Conservation (phyloP, 2,113 vertebrate genomes). For the Rhineura floridana region DNA sequence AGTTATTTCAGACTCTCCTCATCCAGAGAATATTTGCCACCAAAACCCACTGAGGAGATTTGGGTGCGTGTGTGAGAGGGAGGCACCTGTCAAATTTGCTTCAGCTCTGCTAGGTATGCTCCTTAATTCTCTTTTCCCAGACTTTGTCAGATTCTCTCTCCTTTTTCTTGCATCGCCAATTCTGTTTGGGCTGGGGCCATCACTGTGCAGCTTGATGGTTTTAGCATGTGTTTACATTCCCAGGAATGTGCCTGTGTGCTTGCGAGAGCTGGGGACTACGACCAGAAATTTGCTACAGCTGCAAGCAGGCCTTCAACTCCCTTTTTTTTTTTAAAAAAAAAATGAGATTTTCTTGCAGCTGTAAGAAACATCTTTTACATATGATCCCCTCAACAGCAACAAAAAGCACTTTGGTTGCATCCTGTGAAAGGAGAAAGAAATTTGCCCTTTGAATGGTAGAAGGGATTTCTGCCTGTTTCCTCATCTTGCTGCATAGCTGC, state of each 20-base stretch:
- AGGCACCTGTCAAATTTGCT: background rate
- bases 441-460: accelerated
- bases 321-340: conserved; percentile 28
- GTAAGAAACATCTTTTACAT: background rate
- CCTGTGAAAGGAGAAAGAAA: no score
- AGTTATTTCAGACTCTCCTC: no score
- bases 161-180: background rate
- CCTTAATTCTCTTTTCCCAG: background rate
- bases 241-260: background rate
- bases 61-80: no score
- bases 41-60: background rate
- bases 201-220: background rate
- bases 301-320: conserved; percentile 30
- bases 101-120: background rate
- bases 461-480: background rate
- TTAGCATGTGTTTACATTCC: background rate
- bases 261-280: background rate
- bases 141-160: background rate
- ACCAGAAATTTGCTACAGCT: conserved; percentile 32
- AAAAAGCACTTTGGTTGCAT: background rate
- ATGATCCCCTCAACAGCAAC: background rate
- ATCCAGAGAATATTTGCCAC: background rate
- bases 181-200: background rate
- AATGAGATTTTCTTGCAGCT: conserved; percentile 46
- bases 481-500: background rate